phyloP scores from a whole-genome alignment of 2,113 vertebrate genomes.

The Phaethornis superciliosus region DNA sequence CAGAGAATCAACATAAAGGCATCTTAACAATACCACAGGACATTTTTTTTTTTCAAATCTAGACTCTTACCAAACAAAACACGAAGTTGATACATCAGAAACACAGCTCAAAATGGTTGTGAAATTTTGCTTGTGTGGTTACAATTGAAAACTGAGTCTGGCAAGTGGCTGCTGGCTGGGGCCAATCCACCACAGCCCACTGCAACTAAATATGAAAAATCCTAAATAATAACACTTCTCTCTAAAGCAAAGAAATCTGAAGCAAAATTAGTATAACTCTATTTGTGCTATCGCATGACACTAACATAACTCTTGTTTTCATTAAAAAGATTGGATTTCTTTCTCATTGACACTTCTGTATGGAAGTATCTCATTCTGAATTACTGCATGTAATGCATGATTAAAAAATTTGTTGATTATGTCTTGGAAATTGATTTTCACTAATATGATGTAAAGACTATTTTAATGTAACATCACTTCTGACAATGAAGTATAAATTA shows the following conservation, averaged over 20 bases:
- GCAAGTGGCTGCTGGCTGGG: not conserved
- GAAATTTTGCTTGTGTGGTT: not conserved
- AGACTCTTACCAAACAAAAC: not conserved
- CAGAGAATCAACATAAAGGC: not conserved
- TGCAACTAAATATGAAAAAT: not conserved
- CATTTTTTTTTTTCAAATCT: not conserved
- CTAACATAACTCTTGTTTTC: not conserved
- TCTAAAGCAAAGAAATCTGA: not conserved
- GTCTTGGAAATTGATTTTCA: not conserved
- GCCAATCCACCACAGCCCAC: not conserved
- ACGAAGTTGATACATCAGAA: not conserved
- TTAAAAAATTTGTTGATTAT: not conserved
- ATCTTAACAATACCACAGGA: not conserved
- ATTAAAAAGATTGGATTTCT: not conserved
- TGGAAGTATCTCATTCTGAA: not conserved
- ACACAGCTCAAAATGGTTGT: not conserved
- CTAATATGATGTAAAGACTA: not conserved
- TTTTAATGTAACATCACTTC: not conserved
- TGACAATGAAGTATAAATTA: not conserved
- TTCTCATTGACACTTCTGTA: not conserved
- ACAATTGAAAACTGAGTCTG: not conserved
- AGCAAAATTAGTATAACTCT: not conserved
- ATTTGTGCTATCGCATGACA: not conserved
- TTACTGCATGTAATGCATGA: not conserved
- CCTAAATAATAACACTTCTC: not conserved